Evolutionary conservation across 2,888 invertebrate genomes (phyloP).

Genomic region (Amphimallon solstitiale): DNA sequence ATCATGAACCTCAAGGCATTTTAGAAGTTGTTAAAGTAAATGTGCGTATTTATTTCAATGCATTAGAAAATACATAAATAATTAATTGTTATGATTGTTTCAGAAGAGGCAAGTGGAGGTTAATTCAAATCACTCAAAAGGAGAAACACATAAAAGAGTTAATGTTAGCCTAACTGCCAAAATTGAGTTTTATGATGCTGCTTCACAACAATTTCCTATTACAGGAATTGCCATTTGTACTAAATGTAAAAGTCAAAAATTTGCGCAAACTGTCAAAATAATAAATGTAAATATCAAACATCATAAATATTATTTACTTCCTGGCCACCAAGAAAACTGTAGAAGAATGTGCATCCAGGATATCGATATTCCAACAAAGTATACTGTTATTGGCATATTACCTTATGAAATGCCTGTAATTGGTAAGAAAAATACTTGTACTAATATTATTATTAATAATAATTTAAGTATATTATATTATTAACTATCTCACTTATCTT

Average conservation of each 20-base stretch:
- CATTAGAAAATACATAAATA: too few species aligned
- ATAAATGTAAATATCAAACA: conserved; percentile 65
- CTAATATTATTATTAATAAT: not conserved
- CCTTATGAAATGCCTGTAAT: conserved; percentile 76
- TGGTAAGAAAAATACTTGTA: conserved; percentile 50
- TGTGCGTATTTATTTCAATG: too few species aligned
- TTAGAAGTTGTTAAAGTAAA: conserved; percentile 70
- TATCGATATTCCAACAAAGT: conserved; percentile 67
- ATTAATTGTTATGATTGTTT: too few species aligned
- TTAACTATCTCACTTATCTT: too few species aligned
- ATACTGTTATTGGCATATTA: conserved; percentile 73
- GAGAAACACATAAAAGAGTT: conserved; percentile 66
- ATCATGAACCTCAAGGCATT: conserved; percentile 69
- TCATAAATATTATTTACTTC: conserved; percentile 65
- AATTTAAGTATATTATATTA: too few species aligned
- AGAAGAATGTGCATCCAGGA: conserved; percentile 68
- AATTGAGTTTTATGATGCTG: conserved; percentile 69
- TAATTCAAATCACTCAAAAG: conserved; percentile 50
- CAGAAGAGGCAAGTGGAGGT: conserved; percentile 64
- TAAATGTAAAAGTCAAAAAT: conserved; percentile 62
- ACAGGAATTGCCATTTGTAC: conserved; percentile 67
- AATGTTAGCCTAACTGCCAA: conserved; percentile 68
- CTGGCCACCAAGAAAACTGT: conserved; percentile 69
- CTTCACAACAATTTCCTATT: conserved; percentile 66
- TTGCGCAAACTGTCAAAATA: conserved; percentile 64